A percentile compares a stretch with the other conserved stretches of the same genome.
Evolutionary conservation across 1,140 invertebrate genomes (phyloP).

Genomic region (Steinernema feltiae): DNA sequence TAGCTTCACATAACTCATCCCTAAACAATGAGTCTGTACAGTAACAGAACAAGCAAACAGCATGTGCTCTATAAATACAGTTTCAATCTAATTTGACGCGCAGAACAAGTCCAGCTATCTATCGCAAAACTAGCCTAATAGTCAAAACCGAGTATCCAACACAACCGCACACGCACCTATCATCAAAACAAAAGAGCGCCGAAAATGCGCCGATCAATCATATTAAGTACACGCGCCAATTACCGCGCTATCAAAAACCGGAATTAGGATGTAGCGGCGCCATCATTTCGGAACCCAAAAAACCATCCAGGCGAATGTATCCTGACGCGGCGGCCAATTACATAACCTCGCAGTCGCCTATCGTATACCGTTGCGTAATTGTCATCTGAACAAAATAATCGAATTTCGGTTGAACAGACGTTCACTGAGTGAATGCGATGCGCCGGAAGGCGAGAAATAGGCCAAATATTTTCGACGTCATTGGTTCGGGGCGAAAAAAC

Average conservation of each 20-base stretch:
- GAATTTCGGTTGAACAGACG: not conserved
- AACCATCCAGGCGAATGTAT: not conserved
- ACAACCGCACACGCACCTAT: too few species aligned
- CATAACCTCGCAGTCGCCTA: too few species aligned
- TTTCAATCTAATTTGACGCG: too few species aligned
- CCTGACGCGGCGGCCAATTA: not conserved
- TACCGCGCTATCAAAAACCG: not conserved
- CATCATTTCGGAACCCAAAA: too few species aligned
- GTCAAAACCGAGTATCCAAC: too few species aligned
- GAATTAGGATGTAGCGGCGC: not conserved
- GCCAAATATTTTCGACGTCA: constrained; percentile 14
- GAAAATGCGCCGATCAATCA: not conserved
- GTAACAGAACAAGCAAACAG: too few species aligned
- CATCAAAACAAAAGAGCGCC: not conserved
- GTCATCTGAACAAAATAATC: not conserved
- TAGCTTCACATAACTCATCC: too few species aligned
- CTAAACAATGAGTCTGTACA: too few species aligned
- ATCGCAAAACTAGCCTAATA: too few species aligned
- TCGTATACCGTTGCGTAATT: not conserved
- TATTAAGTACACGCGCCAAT: not conserved
- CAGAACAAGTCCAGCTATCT: too few species aligned
- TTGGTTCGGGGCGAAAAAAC: not conserved
- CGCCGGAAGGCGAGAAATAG: not conserved
- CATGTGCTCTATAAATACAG: too few species aligned
- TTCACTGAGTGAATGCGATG: not conserved